phyloP scores from a whole-genome alignment of 2,888 invertebrate species.

The Drosophila hamatofila region DNA sequence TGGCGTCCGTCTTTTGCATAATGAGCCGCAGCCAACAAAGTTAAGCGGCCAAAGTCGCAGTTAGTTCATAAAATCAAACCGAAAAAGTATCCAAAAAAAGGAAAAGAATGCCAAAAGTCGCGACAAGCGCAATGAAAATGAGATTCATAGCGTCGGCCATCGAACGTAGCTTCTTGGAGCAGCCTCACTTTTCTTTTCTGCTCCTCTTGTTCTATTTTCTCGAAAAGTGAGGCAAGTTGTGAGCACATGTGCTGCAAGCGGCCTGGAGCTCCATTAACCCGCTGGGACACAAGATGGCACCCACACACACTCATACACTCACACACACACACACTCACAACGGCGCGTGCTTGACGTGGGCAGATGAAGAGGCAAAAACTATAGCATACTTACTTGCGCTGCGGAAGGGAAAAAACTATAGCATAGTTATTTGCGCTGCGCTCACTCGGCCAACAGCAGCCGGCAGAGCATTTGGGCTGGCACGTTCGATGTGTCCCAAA shows the following conservation, averaged over 20 bases:
- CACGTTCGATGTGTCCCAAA: constrained; percentile 65
- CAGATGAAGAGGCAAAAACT: background rate
- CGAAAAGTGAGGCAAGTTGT: constrained; percentile 12
- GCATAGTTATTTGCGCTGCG: constrained; percentile 52
- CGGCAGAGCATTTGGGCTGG: constrained; percentile 17
- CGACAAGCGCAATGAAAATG: constrained; percentile 55
- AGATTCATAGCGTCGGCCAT: constrained; percentile 31
- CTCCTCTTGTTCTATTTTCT: too few relatives aligned
- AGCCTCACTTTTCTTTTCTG: background rate
- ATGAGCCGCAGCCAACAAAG: constrained; percentile 68
- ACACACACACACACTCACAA: background rate
- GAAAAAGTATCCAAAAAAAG: background rate
- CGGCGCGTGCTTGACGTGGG: background rate
- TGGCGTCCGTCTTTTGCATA: constrained; percentile 54
- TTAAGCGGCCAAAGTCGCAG: constrained; percentile 52
- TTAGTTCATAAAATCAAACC: constrained; percentile 66
- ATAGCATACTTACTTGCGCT: constrained; percentile 51
- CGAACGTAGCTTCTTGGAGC: background rate
- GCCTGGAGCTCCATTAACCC: constrained; percentile 42
- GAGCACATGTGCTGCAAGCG: constrained; percentile 31
- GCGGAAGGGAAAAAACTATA: constrained; percentile 33
- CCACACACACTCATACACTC: background rate
- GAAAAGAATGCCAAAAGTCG: constrained; percentile 33
- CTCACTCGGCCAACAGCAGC: constrained; percentile 16
- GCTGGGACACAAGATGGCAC: constrained; percentile 14